phyloP scores from a whole-genome alignment of 1,140 invertebrate genomes.

The Microplitis mediator region DNA sequence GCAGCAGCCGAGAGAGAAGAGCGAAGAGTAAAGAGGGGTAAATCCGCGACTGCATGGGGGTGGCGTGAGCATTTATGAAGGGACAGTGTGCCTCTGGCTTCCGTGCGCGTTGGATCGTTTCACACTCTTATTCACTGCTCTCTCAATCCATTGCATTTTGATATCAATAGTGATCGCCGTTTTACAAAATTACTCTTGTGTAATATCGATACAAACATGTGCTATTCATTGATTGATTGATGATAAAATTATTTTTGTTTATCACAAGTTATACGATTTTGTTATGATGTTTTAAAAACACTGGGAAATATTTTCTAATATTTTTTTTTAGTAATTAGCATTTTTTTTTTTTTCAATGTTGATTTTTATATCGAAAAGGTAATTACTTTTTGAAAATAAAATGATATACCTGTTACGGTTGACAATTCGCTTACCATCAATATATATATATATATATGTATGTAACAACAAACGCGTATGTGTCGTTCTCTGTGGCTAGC shows the following conservation, averaged over 20 bases:
- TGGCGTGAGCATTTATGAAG: conserved; percentile 46
- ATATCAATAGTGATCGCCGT: no score
- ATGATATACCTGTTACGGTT: conserved; percentile 14
- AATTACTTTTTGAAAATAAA: not conserved
- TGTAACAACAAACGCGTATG: conserved; percentile 9
- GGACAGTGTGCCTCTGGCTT: conserved; percentile 50
- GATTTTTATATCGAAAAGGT: not conserved
- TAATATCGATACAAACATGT: no score
- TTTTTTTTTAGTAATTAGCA: not conserved
- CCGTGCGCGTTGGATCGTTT: conserved; percentile 29
- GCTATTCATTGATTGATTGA: no score
- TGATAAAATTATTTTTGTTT: no score
- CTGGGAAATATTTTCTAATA: no score
- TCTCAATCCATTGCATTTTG: not conserved
- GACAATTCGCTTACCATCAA: conserved; percentile 22
- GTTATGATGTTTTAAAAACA: no score
- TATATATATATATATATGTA: not conserved
- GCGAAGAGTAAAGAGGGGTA: not conserved
- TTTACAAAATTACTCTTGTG: no score
- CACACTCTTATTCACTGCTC: not conserved
- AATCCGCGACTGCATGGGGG: conserved; percentile 30
- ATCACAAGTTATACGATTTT: no score
- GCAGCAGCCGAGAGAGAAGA: conserved; percentile 22
- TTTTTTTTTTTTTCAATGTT: not conserved
- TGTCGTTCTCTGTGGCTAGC: conserved; percentile 14